phyloP scores from a whole-genome alignment of 2,888 invertebrate genomes.

The Agapostemon virescens region DNA sequence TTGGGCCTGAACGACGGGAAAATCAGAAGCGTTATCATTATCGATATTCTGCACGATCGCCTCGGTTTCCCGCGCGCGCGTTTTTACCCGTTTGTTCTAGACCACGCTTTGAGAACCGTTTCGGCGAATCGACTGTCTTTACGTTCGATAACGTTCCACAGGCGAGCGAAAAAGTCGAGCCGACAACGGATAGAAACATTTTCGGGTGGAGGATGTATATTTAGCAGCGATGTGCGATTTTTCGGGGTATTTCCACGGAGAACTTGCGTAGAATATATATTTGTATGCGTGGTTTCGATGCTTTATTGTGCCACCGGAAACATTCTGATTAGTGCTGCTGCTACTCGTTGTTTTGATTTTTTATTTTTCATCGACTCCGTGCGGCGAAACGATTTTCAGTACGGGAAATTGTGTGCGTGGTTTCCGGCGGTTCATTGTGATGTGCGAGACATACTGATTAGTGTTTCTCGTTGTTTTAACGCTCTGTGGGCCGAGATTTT shows the following conservation, averaged over 20 bases:
- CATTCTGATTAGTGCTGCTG: not conserved
- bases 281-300: not conserved
- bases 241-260: not conserved
- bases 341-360: not conserved
- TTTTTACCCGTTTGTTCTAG: not conserved
- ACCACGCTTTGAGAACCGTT: conserved; percentile 9
- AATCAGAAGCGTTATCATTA: conserved; percentile 37
- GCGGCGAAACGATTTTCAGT: not conserved
- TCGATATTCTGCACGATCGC: conserved; percentile 49
- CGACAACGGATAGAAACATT: not conserved
- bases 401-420: not conserved
- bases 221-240: not conserved
- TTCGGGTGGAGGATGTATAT: not conserved
- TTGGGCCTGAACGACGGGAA: conserved; percentile 21
- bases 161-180: not conserved
- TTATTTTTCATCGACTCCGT: not conserved
- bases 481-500: too few species aligned
- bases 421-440: not conserved
- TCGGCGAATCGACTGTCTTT: conserved; percentile 2
- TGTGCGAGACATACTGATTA: not conserved
- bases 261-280: not conserved
- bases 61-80: conserved; percentile 20
- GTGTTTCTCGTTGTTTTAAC: not conserved
- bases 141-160: not conserved
- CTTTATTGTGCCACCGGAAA: not conserved